Base-by-base conservation (phyloP, 2,888 invertebrate species). In the Periphyllus acericola region DNA sequence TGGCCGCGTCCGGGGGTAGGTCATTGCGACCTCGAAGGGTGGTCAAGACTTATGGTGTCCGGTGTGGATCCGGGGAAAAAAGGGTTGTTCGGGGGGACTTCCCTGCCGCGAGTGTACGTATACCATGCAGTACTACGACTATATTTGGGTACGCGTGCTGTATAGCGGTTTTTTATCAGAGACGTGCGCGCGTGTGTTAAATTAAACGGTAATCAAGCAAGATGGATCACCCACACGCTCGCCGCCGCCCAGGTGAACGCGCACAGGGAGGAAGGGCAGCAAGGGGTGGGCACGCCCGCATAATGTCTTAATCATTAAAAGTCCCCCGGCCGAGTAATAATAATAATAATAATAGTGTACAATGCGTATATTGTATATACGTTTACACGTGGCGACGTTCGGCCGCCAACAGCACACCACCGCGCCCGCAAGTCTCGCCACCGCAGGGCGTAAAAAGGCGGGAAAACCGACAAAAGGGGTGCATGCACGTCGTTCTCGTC, bases 221-320 rank as follows among this genome's bases (percentile, higher is more conserved):
- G 86, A 86, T n/a, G 79, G 79, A 86, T 79, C 11, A 71, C 34
- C 19, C 79, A 55, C 71, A 5, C 25, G 8, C 46, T 9, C 46
- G 46, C 46, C 46, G 46, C 11, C 46, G 46, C 9, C 46, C 46
- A 46, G 46, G 46, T 46, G 46, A 46, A 46, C 4, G 11, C 46
- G 8, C 3, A 21, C 6, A 25, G 60, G 60, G 60, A 60, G 21
- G 21, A 21, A 3, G 21, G 60, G 4, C 5, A 11, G 75, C 11
- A 5, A 14, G 34, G 11, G 29, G 60, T 14, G 78, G 76, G 34
- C 86, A 80, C 86, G 55, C 86, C 80, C 72, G 60, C 55, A 40
- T 87, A 87, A 87, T 87, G 86, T 87, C 86, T 87, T 60, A 87
- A 87, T 87, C 86, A 29, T 81, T 81, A 74, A 81, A 87, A 87